Evolutionary conservation across 2,888 invertebrate genomes (phyloP).

Genomic region (Zaprionus lineosus): DNA sequence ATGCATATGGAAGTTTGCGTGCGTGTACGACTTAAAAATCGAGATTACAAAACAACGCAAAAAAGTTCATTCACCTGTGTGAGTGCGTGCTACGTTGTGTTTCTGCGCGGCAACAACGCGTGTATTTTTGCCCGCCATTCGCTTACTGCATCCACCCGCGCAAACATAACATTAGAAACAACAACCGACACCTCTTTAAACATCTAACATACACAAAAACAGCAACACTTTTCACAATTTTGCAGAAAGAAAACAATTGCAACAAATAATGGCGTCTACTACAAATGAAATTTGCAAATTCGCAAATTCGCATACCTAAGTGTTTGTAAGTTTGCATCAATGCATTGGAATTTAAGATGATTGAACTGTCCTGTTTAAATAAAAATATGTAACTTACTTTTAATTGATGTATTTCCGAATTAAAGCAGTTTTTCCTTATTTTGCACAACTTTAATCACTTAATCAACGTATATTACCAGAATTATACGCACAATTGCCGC

Average conservation of each 20-base stretch:
- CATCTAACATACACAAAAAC: constrained; percentile 21
- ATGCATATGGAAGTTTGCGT: background rate
- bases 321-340: constrained; percentile 10
- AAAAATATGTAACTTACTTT: constrained; percentile 26
- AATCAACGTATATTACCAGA: constrained; percentile 31
- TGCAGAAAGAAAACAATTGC: constrained; percentile 20
- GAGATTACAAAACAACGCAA: constrained; percentile 77
- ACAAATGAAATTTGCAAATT: constrained; percentile 58
- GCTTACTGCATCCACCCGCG: constrained; percentile 38
- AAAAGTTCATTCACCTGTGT: constrained; percentile 76
- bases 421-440: constrained; percentile 1
- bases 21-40: constrained; percentile 27
- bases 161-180: constrained; percentile 50
- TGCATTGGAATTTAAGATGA: background rate
- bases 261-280: constrained; percentile 38
- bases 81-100: constrained; percentile 59
- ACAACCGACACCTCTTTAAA: constrained; percentile 37
- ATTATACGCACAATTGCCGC: constrained; percentile 43
- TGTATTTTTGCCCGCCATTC: constrained; percentile 63
- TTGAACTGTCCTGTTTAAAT: background rate
- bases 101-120: too few relatives aligned
- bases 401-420: constrained; percentile 3
- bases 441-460: constrained; percentile 16
- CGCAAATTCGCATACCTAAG: constrained; percentile 29
- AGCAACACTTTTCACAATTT: constrained; percentile 30